phyloP scores from a whole-genome alignment of 2,797 vertebrate species.

The Echiichthys vipera region DNA sequence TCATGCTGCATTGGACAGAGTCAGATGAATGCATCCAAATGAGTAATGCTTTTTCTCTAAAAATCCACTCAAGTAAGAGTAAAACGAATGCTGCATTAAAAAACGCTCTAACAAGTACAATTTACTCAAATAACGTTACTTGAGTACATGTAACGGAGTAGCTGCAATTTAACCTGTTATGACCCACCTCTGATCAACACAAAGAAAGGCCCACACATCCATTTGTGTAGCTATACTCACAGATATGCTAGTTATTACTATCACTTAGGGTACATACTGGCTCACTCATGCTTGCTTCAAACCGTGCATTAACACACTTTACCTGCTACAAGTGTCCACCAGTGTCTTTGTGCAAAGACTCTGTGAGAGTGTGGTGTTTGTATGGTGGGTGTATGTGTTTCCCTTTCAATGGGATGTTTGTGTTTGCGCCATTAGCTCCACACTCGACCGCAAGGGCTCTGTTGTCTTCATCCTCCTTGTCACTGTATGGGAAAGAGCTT shows the following conservation, averaged over 20 bases:
- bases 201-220: neutral
- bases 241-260: constrained; percentile 37
- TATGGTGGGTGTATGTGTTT: too few species aligned
- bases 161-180: too few species aligned
- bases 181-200: constrained; percentile 40
- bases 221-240: constrained; percentile 32
- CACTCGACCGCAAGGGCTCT: constrained; percentile 36
- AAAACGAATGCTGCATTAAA: too few species aligned
- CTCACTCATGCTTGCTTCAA: constrained; percentile 25
- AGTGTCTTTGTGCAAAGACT: constrained; percentile 37
- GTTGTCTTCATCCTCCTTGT: constrained; percentile 19
- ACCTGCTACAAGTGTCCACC: constrained; percentile 19
- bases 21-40: too few species aligned
- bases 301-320: neutral
- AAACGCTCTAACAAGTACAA: too few species aligned
- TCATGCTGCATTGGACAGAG: too few species aligned
- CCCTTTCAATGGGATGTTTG: constrained; percentile 25
- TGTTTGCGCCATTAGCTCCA: constrained; percentile 48
- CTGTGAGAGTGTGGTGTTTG: constrained; percentile 24
- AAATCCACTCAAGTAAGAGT: too few species aligned
- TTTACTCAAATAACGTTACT: too few species aligned
- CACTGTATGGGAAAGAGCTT: neutral
- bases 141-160: too few species aligned
- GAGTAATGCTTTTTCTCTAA: too few species aligned
- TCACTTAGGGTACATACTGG: constrained; percentile 35